Percentiles rank a stretch among this genome's conserved stretches.
Evolutionary conservation across 2,888 invertebrate species (phyloP).

Genomic region (Beris morrisii): DNA sequence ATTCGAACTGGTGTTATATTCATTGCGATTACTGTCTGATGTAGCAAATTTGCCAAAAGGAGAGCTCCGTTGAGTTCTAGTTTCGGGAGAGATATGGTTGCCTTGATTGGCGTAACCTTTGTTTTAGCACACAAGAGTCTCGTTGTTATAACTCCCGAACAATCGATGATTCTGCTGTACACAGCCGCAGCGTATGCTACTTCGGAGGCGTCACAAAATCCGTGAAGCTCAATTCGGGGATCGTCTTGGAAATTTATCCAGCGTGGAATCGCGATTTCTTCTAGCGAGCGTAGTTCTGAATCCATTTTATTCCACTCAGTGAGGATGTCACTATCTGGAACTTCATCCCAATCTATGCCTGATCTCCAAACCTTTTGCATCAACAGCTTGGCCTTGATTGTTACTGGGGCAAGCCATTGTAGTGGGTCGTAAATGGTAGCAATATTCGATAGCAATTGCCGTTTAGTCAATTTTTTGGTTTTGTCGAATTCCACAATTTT

Average conservation of each 20-base stretch:
- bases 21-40: background rate
- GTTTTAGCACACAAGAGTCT: background rate
- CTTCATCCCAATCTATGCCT: background rate
- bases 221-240: background rate
- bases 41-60: background rate
- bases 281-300: background rate
- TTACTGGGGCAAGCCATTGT: background rate
- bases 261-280: background rate
- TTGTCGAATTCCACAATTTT: background rate
- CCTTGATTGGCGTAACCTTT: background rate
- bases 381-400: conserved; percentile 1
- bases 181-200: conserved; percentile 4
- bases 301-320: background rate
- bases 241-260: background rate
- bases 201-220: conserved; percentile 2
- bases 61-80: background rate
- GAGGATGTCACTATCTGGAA: background rate
- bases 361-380: conserved; percentile 1
- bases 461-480: conserved; percentile 4
- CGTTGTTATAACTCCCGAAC: background rate
- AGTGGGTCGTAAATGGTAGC: background rate
- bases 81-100: background rate
- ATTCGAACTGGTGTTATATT: background rate
- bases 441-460: background rate
- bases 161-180: background rate